Conservation (phyloP, 2,888 invertebrate species). For the Toxonevra muliebris region DNA sequence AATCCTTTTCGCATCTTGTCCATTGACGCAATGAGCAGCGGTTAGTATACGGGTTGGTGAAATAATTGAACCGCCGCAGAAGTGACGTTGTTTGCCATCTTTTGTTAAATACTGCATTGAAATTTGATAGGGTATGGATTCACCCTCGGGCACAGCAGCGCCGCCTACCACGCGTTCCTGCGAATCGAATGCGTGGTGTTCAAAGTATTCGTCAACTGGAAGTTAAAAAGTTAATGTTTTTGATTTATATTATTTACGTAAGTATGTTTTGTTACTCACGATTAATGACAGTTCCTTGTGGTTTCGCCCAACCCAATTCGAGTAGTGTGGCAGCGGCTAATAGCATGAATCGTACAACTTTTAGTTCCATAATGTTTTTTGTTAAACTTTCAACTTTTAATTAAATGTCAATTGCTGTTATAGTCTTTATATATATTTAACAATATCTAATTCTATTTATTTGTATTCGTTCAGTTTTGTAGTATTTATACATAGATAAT, state of each 20-base stretch:
- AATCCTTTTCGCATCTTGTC: constrained; percentile 53
- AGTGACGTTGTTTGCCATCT: constrained; percentile 54
- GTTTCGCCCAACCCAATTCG: not conserved
- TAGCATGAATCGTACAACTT: too few species aligned
- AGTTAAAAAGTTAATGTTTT: not conserved
- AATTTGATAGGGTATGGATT: constrained; percentile 57
- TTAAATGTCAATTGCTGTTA: too few species aligned
- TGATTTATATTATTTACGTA: not conserved
- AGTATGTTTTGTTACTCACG: constrained; percentile 11
- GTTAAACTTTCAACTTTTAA: too few species aligned
- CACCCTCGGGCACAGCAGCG: constrained; percentile 48
- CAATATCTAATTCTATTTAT: too few species aligned
- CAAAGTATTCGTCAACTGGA: constrained; percentile 48
- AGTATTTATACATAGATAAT: too few species aligned
- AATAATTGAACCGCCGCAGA: constrained; percentile 62
- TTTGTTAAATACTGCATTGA: constrained; percentile 55
- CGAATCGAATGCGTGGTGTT: constrained; percentile 44
- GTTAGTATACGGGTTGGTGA: constrained; percentile 59
- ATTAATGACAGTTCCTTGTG: constrained; percentile 7
- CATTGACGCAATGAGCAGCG: constrained; percentile 63
- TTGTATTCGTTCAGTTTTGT: too few species aligned
- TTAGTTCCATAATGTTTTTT: too few species aligned
- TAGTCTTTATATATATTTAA: too few species aligned
- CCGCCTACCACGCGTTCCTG: constrained; percentile 60
- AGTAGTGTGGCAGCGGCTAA: not conserved